These are phyloP conservation scores for Motacilla alba DNA, from an alignment of 2,113 vertebrate species.

Conservation along the genomic window DNA sequence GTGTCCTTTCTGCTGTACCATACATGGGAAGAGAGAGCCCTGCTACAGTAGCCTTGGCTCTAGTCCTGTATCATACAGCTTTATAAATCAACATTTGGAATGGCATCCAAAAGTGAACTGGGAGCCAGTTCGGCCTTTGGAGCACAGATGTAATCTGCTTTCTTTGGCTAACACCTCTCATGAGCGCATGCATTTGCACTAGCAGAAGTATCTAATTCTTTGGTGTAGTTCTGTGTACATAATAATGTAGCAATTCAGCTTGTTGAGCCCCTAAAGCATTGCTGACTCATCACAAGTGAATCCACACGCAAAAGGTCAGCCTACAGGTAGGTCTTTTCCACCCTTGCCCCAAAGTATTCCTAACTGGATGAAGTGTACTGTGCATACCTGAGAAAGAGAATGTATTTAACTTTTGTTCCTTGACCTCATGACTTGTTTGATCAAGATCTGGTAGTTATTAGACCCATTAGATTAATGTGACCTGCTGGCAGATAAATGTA, in stretches of 20 bases:
- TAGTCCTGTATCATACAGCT: background rate
- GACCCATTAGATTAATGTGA: background rate
- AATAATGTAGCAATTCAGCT: background rate
- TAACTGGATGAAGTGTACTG: background rate
- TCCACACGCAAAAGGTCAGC: background rate
- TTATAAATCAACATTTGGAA: constrained; percentile 19
- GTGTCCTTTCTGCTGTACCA: background rate
- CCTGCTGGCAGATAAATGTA: background rate
- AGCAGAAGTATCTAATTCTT: background rate
- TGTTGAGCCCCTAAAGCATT: background rate
- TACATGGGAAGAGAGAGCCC: background rate
- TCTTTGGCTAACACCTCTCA: constrained; percentile 15
- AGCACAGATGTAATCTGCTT: constrained; percentile 39
- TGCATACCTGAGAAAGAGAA: background rate
- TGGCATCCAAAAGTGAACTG: background rate
- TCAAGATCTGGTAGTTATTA: background rate
- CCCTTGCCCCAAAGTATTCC: background rate
- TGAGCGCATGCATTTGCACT: background rate
- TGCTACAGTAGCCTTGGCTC: constrained; percentile 12
- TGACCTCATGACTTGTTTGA: background rate
- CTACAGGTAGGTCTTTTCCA: background rate
- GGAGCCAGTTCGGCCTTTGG: constrained; percentile 13
- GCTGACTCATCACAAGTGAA: background rate
- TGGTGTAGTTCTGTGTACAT: background rate
- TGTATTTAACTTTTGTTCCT: background rate